Base-by-base conservation (phyloP, 2,797 vertebrate species). In the Macroramphosus scolopax region DNA sequence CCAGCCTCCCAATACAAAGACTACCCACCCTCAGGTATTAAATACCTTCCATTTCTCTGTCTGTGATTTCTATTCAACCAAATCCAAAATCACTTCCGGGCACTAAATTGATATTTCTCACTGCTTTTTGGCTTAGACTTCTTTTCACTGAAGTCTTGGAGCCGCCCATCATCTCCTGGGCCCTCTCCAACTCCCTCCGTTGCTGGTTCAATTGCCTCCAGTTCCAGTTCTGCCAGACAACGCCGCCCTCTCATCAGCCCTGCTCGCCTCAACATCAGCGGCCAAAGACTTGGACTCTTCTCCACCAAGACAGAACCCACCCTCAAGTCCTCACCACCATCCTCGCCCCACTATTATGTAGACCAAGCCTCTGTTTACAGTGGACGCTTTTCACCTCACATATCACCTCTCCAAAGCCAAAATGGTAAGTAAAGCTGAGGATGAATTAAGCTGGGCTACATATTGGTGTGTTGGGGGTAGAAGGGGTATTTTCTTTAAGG, bases 171-270 rank as follows among this genome's bases (percentile, higher is more conserved):
- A 0, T 96, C 95, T 1, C 93, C 93, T 0, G 87, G 91, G 6
- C 92, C 92, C 0, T 98, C 95, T 15, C 94, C 95, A 0, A 83
- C 94, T 0, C 94, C 96, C 0, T 98, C 95, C 0, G 81, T 98
- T 4, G 91, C 94, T 0, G 92, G 92, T 6, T 98, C 95, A 0
- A 85, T 93, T 12, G 87, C 91, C 0, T 99, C 96, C 68, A 97
- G 93, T 59, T 91, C 90, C 0, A 83, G 94, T 3, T 98, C 95
- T 0, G 81, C 91, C 78, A 85, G 89, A 8, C 88, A 90, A 9
- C 91, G 94, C 1, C 92, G 96, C 0, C 96, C 96, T 0, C 92
- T 99, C 71, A 98, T 99, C 87, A 97, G 96, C 78, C 96, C 96
- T 0, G 96, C 95, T 0, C 91, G 94, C 25, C 92, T 99, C 63